phyloP scores from a whole-genome alignment of 2,113 vertebrate species.

The Anolis sagrei region DNA sequence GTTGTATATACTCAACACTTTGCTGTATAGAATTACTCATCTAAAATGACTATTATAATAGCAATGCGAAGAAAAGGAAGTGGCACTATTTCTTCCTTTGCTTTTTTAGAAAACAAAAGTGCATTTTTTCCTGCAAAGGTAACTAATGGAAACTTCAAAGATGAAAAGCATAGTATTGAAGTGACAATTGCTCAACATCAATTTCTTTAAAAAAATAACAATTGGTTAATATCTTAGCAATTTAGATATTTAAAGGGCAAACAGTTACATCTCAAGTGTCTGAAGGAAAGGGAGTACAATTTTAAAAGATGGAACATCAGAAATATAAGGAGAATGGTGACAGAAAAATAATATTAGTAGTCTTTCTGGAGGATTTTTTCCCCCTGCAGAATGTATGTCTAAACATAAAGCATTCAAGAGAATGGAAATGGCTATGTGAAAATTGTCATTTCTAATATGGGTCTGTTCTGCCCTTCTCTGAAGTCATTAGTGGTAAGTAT shows the following conservation, averaged over 20 bases:
- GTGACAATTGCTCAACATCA: neutral
- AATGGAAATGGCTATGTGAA: neutral
- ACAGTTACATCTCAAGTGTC: neutral
- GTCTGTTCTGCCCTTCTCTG: neutral
- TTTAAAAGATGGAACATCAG: neutral
- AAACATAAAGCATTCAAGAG: neutral
- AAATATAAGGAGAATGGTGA: neutral
- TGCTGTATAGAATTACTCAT: too few species aligned
- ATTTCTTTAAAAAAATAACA: neutral
- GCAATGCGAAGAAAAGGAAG: too few species aligned
- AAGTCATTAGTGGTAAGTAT: neutral
- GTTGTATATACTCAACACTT: too few species aligned
- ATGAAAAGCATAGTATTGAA: conserved; percentile 22
- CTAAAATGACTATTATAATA: too few species aligned
- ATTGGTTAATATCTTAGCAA: neutral
- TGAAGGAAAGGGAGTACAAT: neutral
- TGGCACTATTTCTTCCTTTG: too few species aligned
- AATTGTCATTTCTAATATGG: neutral
- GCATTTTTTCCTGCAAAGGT: conserved; percentile 15
- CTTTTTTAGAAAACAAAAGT: conserved; percentile 18
- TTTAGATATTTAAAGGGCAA: neutral
- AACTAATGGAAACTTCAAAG: conserved; percentile 14
- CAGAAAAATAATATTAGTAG: neutral
- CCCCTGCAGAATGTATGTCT: neutral
- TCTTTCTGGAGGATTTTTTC: neutral